Percentiles rank a stretch among this genome's conserved stretches.
phyloP scores from a whole-genome alignment of 2,113 vertebrate species.

The Anolis sagrei region DNA sequence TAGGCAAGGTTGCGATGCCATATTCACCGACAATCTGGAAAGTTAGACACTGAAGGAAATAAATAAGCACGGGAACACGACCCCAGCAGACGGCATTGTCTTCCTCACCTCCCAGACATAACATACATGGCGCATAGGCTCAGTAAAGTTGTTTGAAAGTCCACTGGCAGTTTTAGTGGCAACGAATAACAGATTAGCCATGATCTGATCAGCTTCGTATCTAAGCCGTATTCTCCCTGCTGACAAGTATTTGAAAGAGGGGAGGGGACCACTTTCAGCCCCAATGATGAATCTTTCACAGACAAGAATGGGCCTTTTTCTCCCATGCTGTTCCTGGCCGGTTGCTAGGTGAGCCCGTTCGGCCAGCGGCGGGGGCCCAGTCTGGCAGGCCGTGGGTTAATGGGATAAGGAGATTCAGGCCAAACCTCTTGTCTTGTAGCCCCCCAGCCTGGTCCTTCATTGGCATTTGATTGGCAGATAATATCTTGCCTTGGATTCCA shows the following conservation, averaged over 20 bases:
- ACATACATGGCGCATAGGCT: slow-evolving; percentile 43
- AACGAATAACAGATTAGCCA: slow-evolving; percentile 91
- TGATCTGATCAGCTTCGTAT: slow-evolving; percentile 87
- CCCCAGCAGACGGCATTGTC: slow-evolving; percentile 31
- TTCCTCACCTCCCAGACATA: slow-evolving; percentile 40
- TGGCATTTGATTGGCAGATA: slow-evolving; percentile 73
- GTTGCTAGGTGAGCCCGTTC: slow-evolving; percentile 79
- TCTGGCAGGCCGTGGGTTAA: slow-evolving; percentile 59
- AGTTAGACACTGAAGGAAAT: neutral
- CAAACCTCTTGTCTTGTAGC: slow-evolving; percentile 71
- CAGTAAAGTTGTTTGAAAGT: slow-evolving; percentile 87
- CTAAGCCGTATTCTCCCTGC: slow-evolving; percentile 80
- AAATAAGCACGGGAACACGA: neutral
- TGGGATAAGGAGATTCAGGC: slow-evolving; percentile 67
- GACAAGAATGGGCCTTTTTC: slow-evolving; percentile 78
- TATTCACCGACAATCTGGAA: slow-evolving; percentile 2
- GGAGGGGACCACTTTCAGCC: slow-evolving; percentile 81
- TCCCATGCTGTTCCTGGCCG: slow-evolving; percentile 69
- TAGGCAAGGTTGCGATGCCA: neutral
- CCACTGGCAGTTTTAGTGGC: slow-evolving; percentile 83
- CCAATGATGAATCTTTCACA: slow-evolving; percentile 81
- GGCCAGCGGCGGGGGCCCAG: slow-evolving; percentile 44
- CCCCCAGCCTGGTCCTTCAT: slow-evolving; percentile 25
- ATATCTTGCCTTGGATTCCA: slow-evolving; percentile 50
- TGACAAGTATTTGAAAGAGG: slow-evolving; percentile 83